Conservation (phyloP, 2,113 vertebrate genomes). For the Eclectus roratus region DNA sequence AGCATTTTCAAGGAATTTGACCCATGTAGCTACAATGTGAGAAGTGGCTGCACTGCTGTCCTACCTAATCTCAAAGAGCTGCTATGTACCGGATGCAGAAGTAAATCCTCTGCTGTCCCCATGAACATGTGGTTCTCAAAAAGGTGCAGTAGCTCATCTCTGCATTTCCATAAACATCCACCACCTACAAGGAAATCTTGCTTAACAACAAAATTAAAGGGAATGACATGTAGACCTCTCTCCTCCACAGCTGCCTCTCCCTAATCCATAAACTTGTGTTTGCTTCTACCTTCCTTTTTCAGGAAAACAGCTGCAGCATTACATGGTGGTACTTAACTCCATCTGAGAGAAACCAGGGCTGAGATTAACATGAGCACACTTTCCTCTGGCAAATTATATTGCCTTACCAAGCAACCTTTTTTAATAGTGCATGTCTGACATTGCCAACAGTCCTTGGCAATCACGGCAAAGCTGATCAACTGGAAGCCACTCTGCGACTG, state of each 20-base stretch:
- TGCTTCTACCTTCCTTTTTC: neutral
- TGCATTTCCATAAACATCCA: constrained; percentile 14
- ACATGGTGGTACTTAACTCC: neutral
- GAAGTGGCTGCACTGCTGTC: neutral
- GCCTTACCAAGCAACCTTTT: neutral
- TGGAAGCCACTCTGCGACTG: neutral
- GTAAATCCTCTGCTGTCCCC: neutral
- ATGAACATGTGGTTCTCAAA: neutral
- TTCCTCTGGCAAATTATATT: constrained; percentile 22
- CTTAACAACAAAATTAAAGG: constrained; percentile 33
- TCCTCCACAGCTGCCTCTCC: neutral
- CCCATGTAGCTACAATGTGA: neutral
- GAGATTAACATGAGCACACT: neutral
- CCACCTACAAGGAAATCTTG: neutral
- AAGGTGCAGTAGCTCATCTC: neutral
- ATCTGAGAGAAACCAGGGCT: neutral
- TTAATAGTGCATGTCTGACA: constrained; percentile 29
- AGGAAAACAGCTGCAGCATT: neutral
- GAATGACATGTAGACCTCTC: neutral
- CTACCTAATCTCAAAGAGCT: neutral
- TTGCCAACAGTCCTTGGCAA: constrained; percentile 32
- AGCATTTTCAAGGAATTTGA: neutral
- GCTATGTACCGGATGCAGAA: neutral
- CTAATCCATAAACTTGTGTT: constrained; percentile 3
- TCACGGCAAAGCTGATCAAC: constrained; percentile 35